Evolutionary conservation across 2,113 vertebrate genomes (phyloP).

Genomic region (Aplodontia rufa): DNA sequence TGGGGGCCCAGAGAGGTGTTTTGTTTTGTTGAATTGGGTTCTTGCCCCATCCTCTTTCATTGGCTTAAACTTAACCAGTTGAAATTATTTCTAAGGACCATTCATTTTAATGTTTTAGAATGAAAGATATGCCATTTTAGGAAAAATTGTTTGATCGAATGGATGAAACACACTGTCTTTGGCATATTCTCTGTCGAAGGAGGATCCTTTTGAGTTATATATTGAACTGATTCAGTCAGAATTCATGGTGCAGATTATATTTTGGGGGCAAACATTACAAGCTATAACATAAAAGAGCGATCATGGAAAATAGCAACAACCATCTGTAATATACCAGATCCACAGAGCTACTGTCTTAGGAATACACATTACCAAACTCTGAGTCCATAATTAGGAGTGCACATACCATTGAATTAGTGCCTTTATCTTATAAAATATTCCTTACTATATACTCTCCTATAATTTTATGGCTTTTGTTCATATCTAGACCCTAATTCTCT

Average conservation of each 20-base stretch:
- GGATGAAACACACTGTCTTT: background rate
- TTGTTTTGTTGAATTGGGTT: background rate
- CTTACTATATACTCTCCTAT: background rate
- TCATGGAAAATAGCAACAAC: constrained; percentile 11
- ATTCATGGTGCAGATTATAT: background rate
- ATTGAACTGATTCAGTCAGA: background rate
- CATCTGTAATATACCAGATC: background rate
- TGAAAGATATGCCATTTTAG: constrained; percentile 30
- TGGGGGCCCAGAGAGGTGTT: background rate
- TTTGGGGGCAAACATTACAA: background rate
- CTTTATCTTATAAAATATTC: constrained; percentile 43
- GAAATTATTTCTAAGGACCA: constrained; percentile 6
- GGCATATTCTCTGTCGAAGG: background rate
- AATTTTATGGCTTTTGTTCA: constrained; percentile 17
- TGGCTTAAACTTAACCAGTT: constrained; percentile 22
- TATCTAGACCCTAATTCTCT: constrained; percentile 26
- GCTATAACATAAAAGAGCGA: background rate
- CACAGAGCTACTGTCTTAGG: background rate
- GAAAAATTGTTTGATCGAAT: background rate
- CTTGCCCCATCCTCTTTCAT: background rate
- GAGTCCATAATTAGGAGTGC: background rate
- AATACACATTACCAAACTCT: background rate
- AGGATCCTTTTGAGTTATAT: background rate
- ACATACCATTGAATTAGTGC: background rate
- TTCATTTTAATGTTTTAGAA: constrained; percentile 43